These are phyloP conservation scores for Tonatia bakeri DNA, from an alignment of 2,113 vertebrate species.

Conservation along the genomic window DNA sequence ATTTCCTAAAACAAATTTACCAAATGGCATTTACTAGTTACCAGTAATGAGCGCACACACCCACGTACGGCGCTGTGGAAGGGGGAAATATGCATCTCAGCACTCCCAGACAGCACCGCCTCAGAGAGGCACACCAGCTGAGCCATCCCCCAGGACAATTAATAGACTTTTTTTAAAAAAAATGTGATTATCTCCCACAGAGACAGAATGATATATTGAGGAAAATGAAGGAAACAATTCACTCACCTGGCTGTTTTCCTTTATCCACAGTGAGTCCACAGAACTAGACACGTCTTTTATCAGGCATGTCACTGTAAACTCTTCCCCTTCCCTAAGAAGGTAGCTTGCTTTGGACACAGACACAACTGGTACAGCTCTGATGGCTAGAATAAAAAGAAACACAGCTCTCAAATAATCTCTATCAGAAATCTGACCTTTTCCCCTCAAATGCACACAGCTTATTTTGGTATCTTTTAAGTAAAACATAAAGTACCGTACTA, in stretches of 20 bases:
- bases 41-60: not conserved
- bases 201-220: not conserved
- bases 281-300: slow-evolving; percentile 91
- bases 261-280: slow-evolving; percentile 85
- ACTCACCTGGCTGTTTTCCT: slow-evolving; percentile 85
- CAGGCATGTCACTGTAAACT: slow-evolving; percentile 86
- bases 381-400: slow-evolving; percentile 82
- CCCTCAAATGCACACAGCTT: not conserved
- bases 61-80: not conserved
- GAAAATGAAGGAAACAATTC: not conserved
- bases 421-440: not conserved
- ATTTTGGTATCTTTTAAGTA: not conserved
- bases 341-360: slow-evolving; percentile 83
- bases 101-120: not conserved
- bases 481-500: not conserved
- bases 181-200: not conserved
- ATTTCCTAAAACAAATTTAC: not conserved
- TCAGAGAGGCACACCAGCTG: not conserved
- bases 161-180: not conserved
- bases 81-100: not conserved
- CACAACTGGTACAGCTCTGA: slow-evolving; percentile 85
- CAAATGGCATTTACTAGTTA: not conserved
- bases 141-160: not conserved
- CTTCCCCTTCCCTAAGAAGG: slow-evolving; percentile 87
- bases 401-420: not conserved